phyloP scores from a whole-genome alignment of 2,888 invertebrate species.

The Cerastoderma edule region DNA sequence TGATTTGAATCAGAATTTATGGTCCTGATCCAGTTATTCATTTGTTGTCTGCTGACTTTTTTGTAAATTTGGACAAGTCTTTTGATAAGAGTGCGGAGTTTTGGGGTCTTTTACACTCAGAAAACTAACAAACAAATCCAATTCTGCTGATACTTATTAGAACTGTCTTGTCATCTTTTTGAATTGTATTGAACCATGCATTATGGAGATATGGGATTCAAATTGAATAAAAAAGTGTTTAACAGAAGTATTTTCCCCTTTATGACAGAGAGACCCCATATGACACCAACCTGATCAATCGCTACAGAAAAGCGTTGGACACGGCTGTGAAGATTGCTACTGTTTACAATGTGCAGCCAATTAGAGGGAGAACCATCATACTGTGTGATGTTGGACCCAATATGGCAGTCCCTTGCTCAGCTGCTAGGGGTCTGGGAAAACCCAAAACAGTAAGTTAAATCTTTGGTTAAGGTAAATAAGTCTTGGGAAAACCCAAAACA shows the following conservation, averaged over 20 bases:
- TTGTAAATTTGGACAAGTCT: no score
- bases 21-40: no score
- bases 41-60: no score
- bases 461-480: conserved; percentile 79
- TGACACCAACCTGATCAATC: conserved; percentile 73
- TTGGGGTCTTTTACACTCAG: no score
- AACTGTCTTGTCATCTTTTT: conserved; percentile 4
- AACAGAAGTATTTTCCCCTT: no score
- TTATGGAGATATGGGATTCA: neutral
- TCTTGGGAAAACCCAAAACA: conserved; percentile 81
- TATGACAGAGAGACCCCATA: conserved; percentile 74
- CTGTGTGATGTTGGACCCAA: conserved; percentile 78
- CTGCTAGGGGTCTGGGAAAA: conserved; percentile 82
- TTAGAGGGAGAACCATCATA: conserved; percentile 83
- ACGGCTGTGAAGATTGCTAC: conserved; percentile 84
- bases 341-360: conserved; percentile 84
- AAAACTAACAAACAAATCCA: no score
- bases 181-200: neutral
- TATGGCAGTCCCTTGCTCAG: conserved; percentile 77
- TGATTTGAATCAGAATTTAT: no score
- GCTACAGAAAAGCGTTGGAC: conserved; percentile 84
- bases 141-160: neutral
- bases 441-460: conserved; percentile 78
- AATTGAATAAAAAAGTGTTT: no score
- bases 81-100: no score